phyloP scores from a whole-genome alignment of 2,888 invertebrate genomes.

The Lucinisca nassula region DNA sequence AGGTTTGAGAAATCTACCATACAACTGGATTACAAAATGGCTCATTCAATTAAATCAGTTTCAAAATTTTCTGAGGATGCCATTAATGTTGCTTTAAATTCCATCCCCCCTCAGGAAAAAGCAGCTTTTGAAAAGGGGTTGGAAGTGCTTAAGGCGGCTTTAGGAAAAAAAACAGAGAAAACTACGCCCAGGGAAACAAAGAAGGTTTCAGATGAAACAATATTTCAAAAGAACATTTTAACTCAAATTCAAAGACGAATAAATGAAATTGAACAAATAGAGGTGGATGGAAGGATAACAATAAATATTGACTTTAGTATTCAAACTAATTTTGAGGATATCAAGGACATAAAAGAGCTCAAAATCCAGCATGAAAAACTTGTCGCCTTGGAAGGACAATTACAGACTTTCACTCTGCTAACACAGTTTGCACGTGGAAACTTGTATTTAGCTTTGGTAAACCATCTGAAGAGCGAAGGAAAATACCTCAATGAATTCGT shows the following conservation, averaged over 20 bases:
- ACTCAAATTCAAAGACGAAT: conserved; percentile 6
- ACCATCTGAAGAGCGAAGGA: background rate
- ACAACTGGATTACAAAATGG: no score
- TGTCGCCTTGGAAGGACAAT: conserved; percentile 1
- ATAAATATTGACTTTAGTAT: conserved; percentile 22
- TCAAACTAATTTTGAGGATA: conserved; percentile 15
- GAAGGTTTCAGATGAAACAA: no score
- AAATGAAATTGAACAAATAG: conserved; percentile 16
- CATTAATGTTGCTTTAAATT: no score
- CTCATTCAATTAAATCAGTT: no score
- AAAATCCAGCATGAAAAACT: conserved; percentile 1
- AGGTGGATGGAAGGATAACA: conserved; percentile 21
- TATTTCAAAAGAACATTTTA: conserved; percentile 7
- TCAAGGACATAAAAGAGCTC: background rate
- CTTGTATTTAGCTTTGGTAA: conserved; percentile 22
- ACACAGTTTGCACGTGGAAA: conserved; percentile 29
- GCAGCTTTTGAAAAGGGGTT: no score
- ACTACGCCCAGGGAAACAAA: no score
- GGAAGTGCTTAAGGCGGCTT: no score
- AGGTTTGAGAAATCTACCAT: no score
- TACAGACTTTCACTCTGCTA: background rate
- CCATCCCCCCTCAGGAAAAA: no score
- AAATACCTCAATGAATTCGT: conserved; percentile 13
- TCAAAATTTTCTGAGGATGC: no score
- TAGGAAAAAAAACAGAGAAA: no score